phyloP scores from a whole-genome alignment of 92 coral and sea anemone species.

The Parazoanthus atlanticus region DNA sequence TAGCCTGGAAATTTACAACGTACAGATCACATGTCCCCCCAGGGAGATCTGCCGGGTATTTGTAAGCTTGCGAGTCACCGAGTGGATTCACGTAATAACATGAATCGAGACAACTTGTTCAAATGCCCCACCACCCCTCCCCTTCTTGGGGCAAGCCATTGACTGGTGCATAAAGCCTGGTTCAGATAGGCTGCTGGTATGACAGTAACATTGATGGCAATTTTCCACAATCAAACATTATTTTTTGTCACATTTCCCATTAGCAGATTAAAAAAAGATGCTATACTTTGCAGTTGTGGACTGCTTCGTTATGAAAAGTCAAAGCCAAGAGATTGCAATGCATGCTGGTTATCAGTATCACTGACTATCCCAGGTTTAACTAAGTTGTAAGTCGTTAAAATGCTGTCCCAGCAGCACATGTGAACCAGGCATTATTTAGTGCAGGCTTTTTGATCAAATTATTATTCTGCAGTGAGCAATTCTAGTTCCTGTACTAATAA shows the following conservation, averaged over 20 bases:
- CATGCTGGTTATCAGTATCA: not conserved
- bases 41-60: too few relatives aligned
- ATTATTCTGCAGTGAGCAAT: not conserved
- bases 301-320: not conserved
- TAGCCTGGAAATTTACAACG: too few relatives aligned
- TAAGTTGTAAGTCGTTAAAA: not conserved
- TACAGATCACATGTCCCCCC: too few relatives aligned
- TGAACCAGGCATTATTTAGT: not conserved
- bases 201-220: not conserved
- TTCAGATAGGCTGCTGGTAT: not conserved
- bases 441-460: not conserved
- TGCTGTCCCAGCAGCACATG: not conserved
- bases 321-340: not conserved
- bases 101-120: too few relatives aligned
- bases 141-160: too few relatives aligned
- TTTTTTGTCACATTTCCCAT: not conserved
- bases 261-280: not conserved
- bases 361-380: not conserved
- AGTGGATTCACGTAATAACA: too few relatives aligned
- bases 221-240: too few relatives aligned
- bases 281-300: not conserved
- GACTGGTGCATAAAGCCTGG: not conserved
- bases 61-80: too few relatives aligned
- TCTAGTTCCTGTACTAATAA: not conserved
- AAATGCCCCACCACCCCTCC: too few relatives aligned